phyloP scores from a whole-genome alignment of 2,797 vertebrate species.

The Lindbergichthys nudifrons region DNA sequence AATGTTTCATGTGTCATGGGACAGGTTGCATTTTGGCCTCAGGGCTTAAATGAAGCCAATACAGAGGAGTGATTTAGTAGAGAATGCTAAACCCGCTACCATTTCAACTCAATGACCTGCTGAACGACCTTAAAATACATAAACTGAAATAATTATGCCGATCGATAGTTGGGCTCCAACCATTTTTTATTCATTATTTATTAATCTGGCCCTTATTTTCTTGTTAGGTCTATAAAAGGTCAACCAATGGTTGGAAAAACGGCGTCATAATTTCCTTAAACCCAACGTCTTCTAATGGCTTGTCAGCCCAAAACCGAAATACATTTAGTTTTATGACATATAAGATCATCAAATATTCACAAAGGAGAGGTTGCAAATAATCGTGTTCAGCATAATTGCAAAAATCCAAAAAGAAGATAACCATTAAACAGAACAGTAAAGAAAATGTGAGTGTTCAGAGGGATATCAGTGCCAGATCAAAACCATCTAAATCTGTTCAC shows the following conservation, averaged over 20 bases:
- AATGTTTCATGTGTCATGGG: neutral
- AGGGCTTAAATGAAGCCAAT: neutral
- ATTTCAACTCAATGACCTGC: neutral
- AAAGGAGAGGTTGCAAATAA: neutral
- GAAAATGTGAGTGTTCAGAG: neutral
- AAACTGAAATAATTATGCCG: neutral
- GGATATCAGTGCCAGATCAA: neutral
- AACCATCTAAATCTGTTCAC: neutral
- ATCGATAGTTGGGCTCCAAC: neutral
- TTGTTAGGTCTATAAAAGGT: neutral
- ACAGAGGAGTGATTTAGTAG: neutral
- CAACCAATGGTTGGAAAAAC: neutral
- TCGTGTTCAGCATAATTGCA: neutral
- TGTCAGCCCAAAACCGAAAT: neutral
- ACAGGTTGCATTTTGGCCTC: constrained; percentile 10
- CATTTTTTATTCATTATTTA: neutral
- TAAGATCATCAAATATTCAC: neutral
- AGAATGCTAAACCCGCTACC: neutral
- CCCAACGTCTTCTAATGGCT: neutral
- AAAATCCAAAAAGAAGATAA: neutral
- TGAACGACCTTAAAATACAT: neutral
- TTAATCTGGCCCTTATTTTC: neutral
- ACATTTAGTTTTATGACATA: neutral
- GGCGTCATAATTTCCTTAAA: neutral
- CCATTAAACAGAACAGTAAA: neutral